Evolutionary conservation across 2,888 invertebrate genomes (phyloP).

Genomic region (Sialis lutaria): DNA sequence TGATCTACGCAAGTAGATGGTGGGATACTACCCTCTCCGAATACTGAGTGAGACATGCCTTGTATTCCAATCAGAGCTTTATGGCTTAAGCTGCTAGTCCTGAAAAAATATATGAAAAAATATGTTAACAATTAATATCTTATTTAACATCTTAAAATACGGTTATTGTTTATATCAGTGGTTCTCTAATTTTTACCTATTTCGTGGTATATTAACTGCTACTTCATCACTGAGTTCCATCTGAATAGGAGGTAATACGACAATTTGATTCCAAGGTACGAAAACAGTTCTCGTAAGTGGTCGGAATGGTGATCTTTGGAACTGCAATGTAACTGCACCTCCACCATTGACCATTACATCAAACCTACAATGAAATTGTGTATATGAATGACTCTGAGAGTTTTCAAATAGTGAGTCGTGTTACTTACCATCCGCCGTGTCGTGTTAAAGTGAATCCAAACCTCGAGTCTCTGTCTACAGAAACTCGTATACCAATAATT

Average conservation of each 20-base stretch:
- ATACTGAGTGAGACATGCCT: constrained; percentile 33
- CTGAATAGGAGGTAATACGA: constrained; percentile 75
- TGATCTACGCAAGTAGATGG: constrained; percentile 65
- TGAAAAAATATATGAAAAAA: neutral
- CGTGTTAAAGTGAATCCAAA: constrained; percentile 93
- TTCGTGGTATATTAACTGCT: constrained; percentile 4
- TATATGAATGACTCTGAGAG: neutral
- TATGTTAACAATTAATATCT: too few species aligned
- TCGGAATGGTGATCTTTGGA: constrained; percentile 88
- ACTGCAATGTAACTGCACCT: constrained; percentile 89
- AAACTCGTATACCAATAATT: constrained; percentile 92
- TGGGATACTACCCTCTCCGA: constrained; percentile 28
- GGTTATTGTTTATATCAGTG: too few species aligned
- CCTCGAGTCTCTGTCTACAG: constrained; percentile 81
- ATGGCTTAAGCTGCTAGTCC: constrained; percentile 13
- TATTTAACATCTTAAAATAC: too few species aligned
- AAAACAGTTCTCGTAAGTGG: constrained; percentile 77
- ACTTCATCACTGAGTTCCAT: constrained; percentile 68
- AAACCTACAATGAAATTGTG: constrained; percentile 50
- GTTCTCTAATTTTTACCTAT: constrained; percentile 1
- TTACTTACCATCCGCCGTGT: constrained; percentile 87
- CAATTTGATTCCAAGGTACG: constrained; percentile 96
- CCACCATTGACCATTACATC: constrained; percentile 98
- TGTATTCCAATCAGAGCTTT: constrained; percentile 32
- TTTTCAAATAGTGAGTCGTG: neutral